Conservation (phyloP, 2,888 invertebrate species). For the Baccha elongata region DNA sequence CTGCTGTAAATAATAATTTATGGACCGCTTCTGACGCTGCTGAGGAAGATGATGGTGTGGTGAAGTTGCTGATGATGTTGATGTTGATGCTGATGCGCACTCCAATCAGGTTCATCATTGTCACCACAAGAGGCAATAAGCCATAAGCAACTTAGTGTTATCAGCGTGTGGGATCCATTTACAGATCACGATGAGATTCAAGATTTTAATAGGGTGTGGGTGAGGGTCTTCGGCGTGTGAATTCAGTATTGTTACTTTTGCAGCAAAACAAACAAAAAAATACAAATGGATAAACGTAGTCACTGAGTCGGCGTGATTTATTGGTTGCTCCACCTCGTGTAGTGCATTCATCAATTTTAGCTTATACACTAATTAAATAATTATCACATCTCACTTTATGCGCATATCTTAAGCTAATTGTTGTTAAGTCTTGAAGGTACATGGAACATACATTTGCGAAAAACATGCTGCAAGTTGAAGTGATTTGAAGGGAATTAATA, state of each 20-base stretch:
- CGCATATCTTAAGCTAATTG: slow-evolving; percentile 68
- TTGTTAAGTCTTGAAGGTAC: slow-evolving; percentile 49
- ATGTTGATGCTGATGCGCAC: slow-evolving; percentile 32
- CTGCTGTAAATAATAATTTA: slow-evolving; percentile 69
- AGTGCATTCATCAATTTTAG: slow-evolving; percentile 64
- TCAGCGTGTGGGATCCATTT: slow-evolving; percentile 64
- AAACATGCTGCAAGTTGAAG: slow-evolving; percentile 52
- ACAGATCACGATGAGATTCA: slow-evolving; percentile 51
- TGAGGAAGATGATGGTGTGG: slow-evolving; percentile 25
- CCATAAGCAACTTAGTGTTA: slow-evolving; percentile 58
- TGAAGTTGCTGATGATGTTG: slow-evolving; percentile 22
- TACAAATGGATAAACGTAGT: slow-evolving; percentile 42
- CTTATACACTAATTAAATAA: slow-evolving; percentile 73
- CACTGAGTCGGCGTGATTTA: slow-evolving; percentile 56
- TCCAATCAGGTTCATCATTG: slow-evolving; percentile 64
- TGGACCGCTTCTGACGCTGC: slow-evolving; percentile 57
- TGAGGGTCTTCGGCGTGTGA: slow-evolving; percentile 1
- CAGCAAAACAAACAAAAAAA: not conserved
- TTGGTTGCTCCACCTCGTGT: slow-evolving; percentile 48
- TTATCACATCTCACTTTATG: slow-evolving; percentile 63
- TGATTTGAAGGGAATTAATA: slow-evolving; percentile 54
- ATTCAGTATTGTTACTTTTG: not conserved
- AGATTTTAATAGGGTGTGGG: slow-evolving; percentile 22
- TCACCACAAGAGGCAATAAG: slow-evolving; percentile 54
- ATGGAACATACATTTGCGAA: slow-evolving; percentile 69